These are phyloP conservation scores for Leptonema lineaticorne DNA, from an alignment of 1,140 invertebrate species.

Conservation along the genomic window DNA sequence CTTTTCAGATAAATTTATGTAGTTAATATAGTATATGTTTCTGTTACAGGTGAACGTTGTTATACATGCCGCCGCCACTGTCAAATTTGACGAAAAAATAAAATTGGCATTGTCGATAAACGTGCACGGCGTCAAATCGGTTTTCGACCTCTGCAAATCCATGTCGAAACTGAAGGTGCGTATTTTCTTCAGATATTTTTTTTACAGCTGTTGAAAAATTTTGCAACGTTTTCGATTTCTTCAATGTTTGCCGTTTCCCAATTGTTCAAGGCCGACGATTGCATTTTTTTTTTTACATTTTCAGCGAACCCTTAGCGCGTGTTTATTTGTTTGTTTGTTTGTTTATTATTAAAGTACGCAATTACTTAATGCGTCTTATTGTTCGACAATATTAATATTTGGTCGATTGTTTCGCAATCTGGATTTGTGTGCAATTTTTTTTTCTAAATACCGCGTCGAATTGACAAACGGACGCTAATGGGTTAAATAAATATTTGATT, in stretches of 20 bases:
- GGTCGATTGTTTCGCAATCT: too few species aligned
- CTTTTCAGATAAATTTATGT: too few species aligned
- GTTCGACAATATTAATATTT: too few species aligned
- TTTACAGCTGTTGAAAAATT: background rate
- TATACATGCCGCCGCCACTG: conserved; percentile 71
- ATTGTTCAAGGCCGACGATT: background rate
- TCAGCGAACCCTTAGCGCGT: background rate
- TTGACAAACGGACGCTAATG: too few species aligned
- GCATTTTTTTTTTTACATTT: background rate
- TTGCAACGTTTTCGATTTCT: background rate
- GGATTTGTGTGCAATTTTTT: too few species aligned
- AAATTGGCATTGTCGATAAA: conserved; percentile 67
- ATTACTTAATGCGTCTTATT: too few species aligned
- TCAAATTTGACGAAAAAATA: conserved; percentile 70
- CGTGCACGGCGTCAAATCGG: conserved; percentile 64
- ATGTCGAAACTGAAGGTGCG: conserved; percentile 66
- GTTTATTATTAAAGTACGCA: too few species aligned
- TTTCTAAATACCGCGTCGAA: too few species aligned
- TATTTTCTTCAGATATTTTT: background rate
- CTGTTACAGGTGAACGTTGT: conserved; percentile 69
- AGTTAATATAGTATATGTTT: too few species aligned
- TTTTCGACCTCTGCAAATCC: conserved; percentile 64
- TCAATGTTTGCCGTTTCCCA: conserved; percentile 3
- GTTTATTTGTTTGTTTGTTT: too few species aligned
- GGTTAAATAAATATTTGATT: too few species aligned